Base-by-base conservation (phyloP, 2,888 invertebrate genomes). In the Pyrrhosoma nymphula region DNA sequence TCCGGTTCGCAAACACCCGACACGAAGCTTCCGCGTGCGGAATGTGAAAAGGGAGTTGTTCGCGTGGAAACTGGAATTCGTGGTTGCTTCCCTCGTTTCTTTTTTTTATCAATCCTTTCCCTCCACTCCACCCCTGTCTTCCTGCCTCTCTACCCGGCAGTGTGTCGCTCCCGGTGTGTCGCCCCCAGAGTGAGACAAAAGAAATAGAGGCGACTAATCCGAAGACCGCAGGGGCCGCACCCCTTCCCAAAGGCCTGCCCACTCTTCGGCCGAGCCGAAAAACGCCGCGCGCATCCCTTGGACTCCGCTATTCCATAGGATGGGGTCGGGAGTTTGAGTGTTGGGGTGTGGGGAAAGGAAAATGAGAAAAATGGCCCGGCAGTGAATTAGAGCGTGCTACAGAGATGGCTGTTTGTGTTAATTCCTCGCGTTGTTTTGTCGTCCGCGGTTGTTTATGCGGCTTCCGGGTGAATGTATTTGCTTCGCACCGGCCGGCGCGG, bases 301-400 rank as follows among this genome's bases (percentile, higher is more conserved):
- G 23, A 26, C 69, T n/a, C 69, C 26, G 26, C 69, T 26, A 69
- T 69, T n/a, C 69, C 60, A 2, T 14, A 60, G 69, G 69, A 69
- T 10, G 69, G n/a, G 69, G 69, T 3, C n/a, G 69, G 26, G 12
- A 2, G 12, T 60, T 60, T 14, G 60, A 60, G 16, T 20, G 60
- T 20, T 60, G 69, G 69, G n/a, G 23, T 18, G n/a, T 6, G 10
- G 10, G 69, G 63, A 63, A n/a, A 26, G 69, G 26, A 8, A 26
- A 20, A 26, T 3, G 69, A 60, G 69, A 69, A 26, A 69, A 69
- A 69, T 69, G 69, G 69, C n/a, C 23, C 69, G 10, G 69, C 69
- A 69, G 69, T 69, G 69, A 69, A 69, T 69, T 69, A 69, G 69
- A 69, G n/a, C 69, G n/a, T 69, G n/a, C 69, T n/a, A 69, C 69